phyloP scores from a whole-genome alignment of 2,797 vertebrate genomes.

The Anabas testudineus region DNA sequence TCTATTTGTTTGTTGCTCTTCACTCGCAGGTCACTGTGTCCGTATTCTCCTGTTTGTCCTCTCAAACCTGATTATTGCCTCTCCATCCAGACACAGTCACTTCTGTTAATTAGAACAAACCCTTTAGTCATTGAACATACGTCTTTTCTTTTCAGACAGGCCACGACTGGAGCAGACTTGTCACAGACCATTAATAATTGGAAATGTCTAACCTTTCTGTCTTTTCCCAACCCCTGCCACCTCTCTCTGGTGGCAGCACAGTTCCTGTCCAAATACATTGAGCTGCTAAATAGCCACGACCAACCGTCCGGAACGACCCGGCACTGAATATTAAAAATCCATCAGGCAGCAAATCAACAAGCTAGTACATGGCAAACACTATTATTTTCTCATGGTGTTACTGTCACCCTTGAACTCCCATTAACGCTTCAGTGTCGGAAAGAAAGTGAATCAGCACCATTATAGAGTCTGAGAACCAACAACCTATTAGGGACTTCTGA shows the following conservation, averaged over 20 bases:
- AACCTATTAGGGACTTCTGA: constrained; percentile 80
- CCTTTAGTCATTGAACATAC: constrained; percentile 69
- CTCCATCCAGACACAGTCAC: constrained; percentile 68
- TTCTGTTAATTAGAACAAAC: constrained; percentile 82
- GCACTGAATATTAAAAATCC: constrained; percentile 82
- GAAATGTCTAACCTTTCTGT: constrained; percentile 54
- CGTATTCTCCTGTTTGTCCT: constrained; percentile 67
- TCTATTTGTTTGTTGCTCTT: constrained; percentile 34
- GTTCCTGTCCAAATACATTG: constrained; percentile 56
- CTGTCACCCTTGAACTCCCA: constrained; percentile 73
- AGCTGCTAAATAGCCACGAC: constrained; percentile 65
- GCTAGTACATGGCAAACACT: constrained; percentile 68
- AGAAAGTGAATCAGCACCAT: constrained; percentile 71
- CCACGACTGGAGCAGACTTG: constrained; percentile 50
- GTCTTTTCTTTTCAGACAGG: constrained; percentile 52
- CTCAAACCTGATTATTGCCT: constrained; percentile 80
- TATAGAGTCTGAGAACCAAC: constrained; percentile 62
- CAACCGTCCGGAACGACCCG: constrained; percentile 65
- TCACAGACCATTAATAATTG: constrained; percentile 73
- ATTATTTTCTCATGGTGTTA: constrained; percentile 79
- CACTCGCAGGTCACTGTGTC: constrained; percentile 62
- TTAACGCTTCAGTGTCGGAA: constrained; percentile 69
- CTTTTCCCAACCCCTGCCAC: constrained; percentile 41
- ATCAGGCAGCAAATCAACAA: constrained; percentile 77
- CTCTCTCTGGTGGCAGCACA: constrained; percentile 42